A percentile compares a stretch with the other conserved stretches of the same genome.
These are phyloP conservation scores for Epinotia brunnichana DNA, from an alignment of 2,888 invertebrate genomes.

Conservation along the genomic window DNA sequence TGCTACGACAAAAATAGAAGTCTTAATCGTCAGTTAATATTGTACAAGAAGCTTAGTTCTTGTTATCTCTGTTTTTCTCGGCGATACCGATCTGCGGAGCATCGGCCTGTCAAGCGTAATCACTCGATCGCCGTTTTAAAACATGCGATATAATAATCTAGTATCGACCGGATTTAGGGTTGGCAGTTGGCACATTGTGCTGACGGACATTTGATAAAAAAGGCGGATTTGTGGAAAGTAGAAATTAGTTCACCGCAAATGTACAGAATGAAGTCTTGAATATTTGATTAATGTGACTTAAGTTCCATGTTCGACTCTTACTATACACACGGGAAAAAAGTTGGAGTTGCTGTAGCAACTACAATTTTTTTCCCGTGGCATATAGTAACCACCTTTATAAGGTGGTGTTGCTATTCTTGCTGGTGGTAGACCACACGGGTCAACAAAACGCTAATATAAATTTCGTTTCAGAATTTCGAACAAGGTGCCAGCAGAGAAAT, in stretches of 20 bases:
- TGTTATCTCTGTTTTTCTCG: slow-evolving; percentile 12
- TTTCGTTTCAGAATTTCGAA: no score
- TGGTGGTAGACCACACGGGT: no score
- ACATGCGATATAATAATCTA: slow-evolving; percentile 43
- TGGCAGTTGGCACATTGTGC: slow-evolving; percentile 18
- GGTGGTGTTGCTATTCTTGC: no score
- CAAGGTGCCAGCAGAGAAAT: no score
- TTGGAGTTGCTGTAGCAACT: no score
- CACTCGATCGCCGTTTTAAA: slow-evolving; percentile 41
- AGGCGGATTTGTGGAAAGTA: background rate
- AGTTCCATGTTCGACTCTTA: no score
- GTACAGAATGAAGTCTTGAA: no score
- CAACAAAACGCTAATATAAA: no score
- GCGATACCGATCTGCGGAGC: slow-evolving; percentile 25
- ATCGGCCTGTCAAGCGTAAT: slow-evolving; percentile 42
- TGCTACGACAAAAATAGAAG: background rate
- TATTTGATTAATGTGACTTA: no score
- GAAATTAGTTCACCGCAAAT: background rate
- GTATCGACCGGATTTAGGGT: slow-evolving; percentile 35
- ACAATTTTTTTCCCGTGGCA: no score
- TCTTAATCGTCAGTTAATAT: slow-evolving; percentile 1
- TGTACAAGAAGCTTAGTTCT: slow-evolving; percentile 1
- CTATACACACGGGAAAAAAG: no score
- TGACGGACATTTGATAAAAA: background rate
- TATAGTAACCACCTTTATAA: no score